Evolutionary conservation across 2,113 vertebrate species (phyloP), one percentile per base, ranked within the genome.

Genomic region (Stigmatopora nigra): DNA sequence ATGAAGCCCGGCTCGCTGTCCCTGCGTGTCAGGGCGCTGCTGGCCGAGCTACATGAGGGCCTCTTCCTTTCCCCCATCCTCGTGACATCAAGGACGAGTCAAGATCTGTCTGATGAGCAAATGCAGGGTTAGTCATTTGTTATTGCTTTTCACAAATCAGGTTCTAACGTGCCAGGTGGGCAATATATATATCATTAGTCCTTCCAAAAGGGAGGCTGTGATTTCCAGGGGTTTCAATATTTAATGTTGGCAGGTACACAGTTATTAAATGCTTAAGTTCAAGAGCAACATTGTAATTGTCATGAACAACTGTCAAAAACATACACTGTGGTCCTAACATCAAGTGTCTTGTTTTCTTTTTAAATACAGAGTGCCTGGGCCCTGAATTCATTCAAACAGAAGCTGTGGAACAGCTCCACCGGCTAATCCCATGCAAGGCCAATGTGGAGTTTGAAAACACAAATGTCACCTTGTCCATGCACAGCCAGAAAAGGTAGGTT

Each of bases 401-500:
- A 64, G 83, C 91, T 47, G 86, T 93, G 66, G 87, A 93, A 46
- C 78, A 68, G 45, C 75, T 91, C 1, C 90, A 97, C 72, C 89
- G 86, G 64, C 84, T 91, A 38, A 67, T 96, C 64, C 96, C 96
- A 6, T 89, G 91, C 53, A 87, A 87, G 59, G 87, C 94, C 72
- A 91, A 92, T 58, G 85, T 98, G 88, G 92, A 93, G 72, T 91
- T 97, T 85, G 95, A 98, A 80, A 95, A 90, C 69, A 97, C 91
- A 41, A 98, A 92, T 53, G 73, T 93, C 31, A 95, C 94, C 12
- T 86, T 98, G 52, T 98, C 95, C 16, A 94, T 98, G 94, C 96
- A 96, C 74, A 99, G 96, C 88, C 95, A 95, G 78, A 97, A 97
- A 80, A 92, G 92, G 96, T 97, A 72, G 91, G 87, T 63, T 38